Evolutionary conservation across 2,113 vertebrate genomes (phyloP).

Genomic region (Gobio gobio): DNA sequence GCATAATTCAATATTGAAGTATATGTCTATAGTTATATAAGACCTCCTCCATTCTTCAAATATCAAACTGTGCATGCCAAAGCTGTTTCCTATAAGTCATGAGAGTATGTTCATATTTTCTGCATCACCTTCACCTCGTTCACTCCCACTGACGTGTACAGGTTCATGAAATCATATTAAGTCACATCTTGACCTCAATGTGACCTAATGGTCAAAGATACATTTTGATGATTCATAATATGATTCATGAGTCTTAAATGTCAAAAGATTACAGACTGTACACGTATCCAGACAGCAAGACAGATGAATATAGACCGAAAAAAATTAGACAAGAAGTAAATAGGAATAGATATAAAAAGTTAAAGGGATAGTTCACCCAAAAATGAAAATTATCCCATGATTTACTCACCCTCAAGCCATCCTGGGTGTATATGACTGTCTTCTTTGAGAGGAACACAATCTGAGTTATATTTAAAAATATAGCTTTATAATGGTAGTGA

Average conservation of each 20-base stretch:
- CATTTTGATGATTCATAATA: background rate
- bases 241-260: background rate
- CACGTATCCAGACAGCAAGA: background rate
- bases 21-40: constrained; percentile 2
- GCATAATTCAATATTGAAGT: background rate
- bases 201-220: background rate
- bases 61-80: background rate
- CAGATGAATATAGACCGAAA: background rate
- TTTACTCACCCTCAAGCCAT: no score
- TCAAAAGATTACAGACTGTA: background rate
- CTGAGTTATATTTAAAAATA: no score
- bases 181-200: constrained; percentile 31
- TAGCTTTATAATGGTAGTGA: no score
- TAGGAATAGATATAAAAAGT: background rate
- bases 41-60: background rate
- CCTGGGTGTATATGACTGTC: no score
- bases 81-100: background rate
- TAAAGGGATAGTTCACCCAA: no score
- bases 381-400: no score
- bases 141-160: background rate
- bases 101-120: background rate
- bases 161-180: constrained; percentile 2
- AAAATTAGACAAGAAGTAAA: background rate
- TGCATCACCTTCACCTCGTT: background rate
- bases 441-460: no score